Base-by-base conservation (phyloP, 2,888 invertebrate genomes). In the Polydrusus tereticollis region DNA sequence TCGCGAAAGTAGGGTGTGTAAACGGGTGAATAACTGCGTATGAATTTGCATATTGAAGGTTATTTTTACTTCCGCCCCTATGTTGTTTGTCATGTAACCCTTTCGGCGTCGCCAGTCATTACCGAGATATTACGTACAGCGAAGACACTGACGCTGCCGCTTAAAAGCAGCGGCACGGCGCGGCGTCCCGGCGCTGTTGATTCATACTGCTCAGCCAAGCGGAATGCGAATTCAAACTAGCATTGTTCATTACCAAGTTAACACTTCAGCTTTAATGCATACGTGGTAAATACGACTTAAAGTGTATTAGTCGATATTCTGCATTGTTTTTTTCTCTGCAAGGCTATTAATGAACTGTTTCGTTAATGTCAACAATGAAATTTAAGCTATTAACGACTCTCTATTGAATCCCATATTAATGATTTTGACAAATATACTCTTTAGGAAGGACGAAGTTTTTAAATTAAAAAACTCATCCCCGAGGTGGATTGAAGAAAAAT, bases 11-110 rank as follows among this genome's bases (percentile, higher is more conserved):
- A 75, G 83, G 82, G 83, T 82, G 83, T 81, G 80, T 83, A 83
- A 84, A 83, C 83, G 83, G 82, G 82, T 83, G 83, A 84, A 83
- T 83, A 84, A 85, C 83, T 82, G 82, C 81, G 79, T 80, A 80
- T 78, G 82, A 81, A 84, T 84, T 84, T 84, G 84, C 85, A 85
- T 84, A 84, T 83, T 81, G 83, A 82, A 84, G 83, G 82, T 83
- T 83, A 84, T 84, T 83, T 82, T 81, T 81, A 82, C 83, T 83
- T 84, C 83, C 83, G 83, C 84, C 84, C 84, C 84, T 83, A 84
- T 84, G 82, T 77, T 82, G 81, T 83, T 82, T 81, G 83, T 83
- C 82, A 82, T 82, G 79, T 83, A 83, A 84, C 83, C 83, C 84
- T 84, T 83, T 83, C 73, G 68, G 76, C 69, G 64, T 69, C 74